phyloP scores from a whole-genome alignment of 2,797 vertebrate genomes.

The Paedocypris micromegethes region DNA sequence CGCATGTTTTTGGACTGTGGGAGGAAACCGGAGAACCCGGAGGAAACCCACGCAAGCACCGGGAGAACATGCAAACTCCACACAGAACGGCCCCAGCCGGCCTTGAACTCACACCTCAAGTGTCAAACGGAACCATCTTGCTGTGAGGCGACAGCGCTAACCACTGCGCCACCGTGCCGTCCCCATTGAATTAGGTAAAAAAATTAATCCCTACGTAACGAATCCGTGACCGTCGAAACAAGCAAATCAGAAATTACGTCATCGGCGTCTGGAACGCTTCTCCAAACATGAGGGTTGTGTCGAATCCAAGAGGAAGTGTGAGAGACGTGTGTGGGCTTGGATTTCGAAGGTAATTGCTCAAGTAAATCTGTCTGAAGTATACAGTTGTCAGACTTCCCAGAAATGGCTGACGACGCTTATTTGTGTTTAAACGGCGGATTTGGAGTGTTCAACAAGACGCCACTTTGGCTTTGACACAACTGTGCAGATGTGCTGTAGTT shows the following conservation, averaged over 20 bases:
- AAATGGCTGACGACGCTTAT: conserved; percentile 2
- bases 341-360: conserved; percentile 31
- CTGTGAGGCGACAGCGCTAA: too few species aligned
- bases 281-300: conserved; percentile 23
- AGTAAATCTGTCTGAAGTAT: conserved; percentile 33
- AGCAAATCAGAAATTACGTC: conserved; percentile 13
- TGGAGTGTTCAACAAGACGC: conserved; percentile 16
- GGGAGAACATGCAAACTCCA: too few species aligned
- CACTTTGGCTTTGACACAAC: conserved; percentile 15
- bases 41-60: too few species aligned
- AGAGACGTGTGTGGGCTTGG: conserved; percentile 21
- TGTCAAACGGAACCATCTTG: too few species aligned
- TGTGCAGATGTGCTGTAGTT: conserved; percentile 40
- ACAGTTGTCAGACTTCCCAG: conserved; percentile 33
- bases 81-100: too few species aligned
- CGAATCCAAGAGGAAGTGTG: conserved; percentile 26
- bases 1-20: too few species aligned
- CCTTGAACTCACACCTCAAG: too few species aligned
- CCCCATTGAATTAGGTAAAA: too few species aligned
- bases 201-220: too few species aligned
- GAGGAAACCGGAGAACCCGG: too few species aligned
- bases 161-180: too few species aligned
- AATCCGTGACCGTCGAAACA: background rate
- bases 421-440: background rate
- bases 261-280: conserved; percentile 28